Evolutionary conservation across 2,888 invertebrate genomes (phyloP).

Genomic region (Pantelozetes paolii): DNA sequence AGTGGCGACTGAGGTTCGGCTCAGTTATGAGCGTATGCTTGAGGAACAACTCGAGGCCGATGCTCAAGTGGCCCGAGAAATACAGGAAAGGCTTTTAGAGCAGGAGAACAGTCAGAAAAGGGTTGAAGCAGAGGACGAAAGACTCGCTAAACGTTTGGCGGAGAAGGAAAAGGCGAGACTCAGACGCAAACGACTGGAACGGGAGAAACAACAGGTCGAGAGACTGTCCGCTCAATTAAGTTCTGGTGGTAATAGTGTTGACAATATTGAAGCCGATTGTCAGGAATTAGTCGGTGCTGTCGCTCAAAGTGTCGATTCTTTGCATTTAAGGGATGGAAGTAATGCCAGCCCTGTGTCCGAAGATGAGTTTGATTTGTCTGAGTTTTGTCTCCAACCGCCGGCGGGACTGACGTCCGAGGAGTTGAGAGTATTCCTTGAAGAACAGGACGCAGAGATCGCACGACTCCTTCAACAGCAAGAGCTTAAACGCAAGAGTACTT

Average conservation of each 20-base stretch:
- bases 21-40: slow-evolving; percentile 51
- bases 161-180: slow-evolving; percentile 57
- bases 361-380: slow-evolving; percentile 51
- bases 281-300: neutral
- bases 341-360: slow-evolving; percentile 14
- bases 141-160: slow-evolving; percentile 54
- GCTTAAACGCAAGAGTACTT: slow-evolving; percentile 50
- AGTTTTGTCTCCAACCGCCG: slow-evolving; percentile 54
- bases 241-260: neutral
- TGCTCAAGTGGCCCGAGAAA: slow-evolving; percentile 45
- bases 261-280: neutral
- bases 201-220: slow-evolving; percentile 53
- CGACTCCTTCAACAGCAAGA: slow-evolving; percentile 71
- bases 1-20: slow-evolving; percentile 54
- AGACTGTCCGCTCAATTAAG: slow-evolving; percentile 39
- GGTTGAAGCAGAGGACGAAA: slow-evolving; percentile 42
- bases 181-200: slow-evolving; percentile 50
- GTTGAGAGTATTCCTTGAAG: slow-evolving; percentile 64
- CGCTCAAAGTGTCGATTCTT: neutral
- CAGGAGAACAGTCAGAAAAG: slow-evolving; percentile 36
- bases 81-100: slow-evolving; percentile 43
- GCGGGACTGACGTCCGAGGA: slow-evolving; percentile 57
- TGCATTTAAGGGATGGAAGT: neutral
- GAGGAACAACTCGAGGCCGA: slow-evolving; percentile 61
- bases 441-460: slow-evolving; percentile 70